Base-by-base conservation (phyloP, 2,888 invertebrate genomes). In the Drosophila mimica region DNA sequence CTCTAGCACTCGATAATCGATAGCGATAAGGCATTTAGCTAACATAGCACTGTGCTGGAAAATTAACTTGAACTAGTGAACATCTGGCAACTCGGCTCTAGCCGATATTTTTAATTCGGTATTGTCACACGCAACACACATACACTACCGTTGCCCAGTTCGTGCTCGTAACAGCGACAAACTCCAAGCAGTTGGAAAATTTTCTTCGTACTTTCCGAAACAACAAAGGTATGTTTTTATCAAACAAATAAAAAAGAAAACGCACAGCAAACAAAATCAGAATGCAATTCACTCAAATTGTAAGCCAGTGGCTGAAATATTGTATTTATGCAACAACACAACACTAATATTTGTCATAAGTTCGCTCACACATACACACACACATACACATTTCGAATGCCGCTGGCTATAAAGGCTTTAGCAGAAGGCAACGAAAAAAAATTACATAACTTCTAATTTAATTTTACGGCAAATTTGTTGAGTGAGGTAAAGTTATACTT, bases 151-250 rank as follows among this genome's bases (percentile, higher is more conserved):
- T 77, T 56, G 74, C 34, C 67, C 60, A 61, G 63, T 74, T 70
- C 80, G 88, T 80, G 89, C 76, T 85, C 76, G 76, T 79, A 82
- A 82, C 56, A 78, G 78, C 78, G 48, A 68, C 53, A 70, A 71
- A 83, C 67, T 62, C 65, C 49, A 60, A 70, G 63, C 74, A 84
- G 85, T 88, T 86, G 73, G 89, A 87, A 86, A 87, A 65, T 87
- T 87, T 89, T 78, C 76, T 72, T 74, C 73, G 70, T 82, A 83
- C 83, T 87, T 84, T 89, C 80, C 80, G 88, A 66, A 84, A 80
- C 76, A 83, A 84, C 85, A 90, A 89, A 87, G 91, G 87, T 87
- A 89, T 87, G 90, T 88, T 79, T 88, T 89, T 74, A 11, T 15
- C 13, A 57, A 59, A 63, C 34, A 53, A 20, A 40, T 9, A n/a